phyloP scores from a whole-genome alignment of 2,797 vertebrate genomes.

The Rhadinocentrus ornatus region DNA sequence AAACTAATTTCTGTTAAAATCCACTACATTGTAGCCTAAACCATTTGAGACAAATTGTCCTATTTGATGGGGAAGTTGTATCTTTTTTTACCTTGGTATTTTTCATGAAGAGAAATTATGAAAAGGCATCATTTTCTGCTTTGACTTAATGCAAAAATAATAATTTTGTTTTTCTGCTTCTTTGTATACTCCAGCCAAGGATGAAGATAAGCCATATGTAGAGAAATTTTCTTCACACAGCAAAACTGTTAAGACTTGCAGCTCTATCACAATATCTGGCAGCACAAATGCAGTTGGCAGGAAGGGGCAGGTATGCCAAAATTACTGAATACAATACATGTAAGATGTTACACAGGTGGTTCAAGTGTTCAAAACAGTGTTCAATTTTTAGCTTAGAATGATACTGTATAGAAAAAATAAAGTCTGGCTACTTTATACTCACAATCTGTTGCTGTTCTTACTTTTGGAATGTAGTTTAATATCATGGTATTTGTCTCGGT shows the following conservation, averaged over 20 bases:
- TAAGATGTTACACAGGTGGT: background rate
- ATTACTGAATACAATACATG: background rate
- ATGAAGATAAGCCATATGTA: conserved; percentile 81
- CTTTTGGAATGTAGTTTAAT: background rate
- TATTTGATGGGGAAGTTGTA: background rate
- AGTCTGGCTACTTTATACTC: background rate
- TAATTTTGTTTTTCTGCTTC: conserved; percentile 2
- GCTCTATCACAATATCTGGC: conserved; percentile 13
- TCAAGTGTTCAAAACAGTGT: background rate
- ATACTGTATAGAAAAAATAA: background rate
- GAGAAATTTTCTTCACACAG: conserved; percentile 79
- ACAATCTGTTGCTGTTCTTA: background rate
- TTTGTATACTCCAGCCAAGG: conserved; percentile 73
- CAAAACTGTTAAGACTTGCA: conserved; percentile 47
- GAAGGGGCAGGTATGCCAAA: conserved; percentile 55
- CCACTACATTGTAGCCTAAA: background rate
- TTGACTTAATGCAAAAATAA: background rate
- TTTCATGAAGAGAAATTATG: background rate
- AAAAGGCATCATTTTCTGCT: background rate
- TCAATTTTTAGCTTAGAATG: background rate
- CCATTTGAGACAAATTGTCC: background rate
- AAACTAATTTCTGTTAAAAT: background rate
- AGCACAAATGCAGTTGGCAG: conserved; percentile 27
- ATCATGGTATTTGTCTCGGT: background rate
- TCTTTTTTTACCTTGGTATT: background rate